A percentile compares a stretch with the other conserved stretches of the same genome.
phyloP scores from a whole-genome alignment of 2,888 invertebrate genomes.

The Limnephilus lunatus region DNA sequence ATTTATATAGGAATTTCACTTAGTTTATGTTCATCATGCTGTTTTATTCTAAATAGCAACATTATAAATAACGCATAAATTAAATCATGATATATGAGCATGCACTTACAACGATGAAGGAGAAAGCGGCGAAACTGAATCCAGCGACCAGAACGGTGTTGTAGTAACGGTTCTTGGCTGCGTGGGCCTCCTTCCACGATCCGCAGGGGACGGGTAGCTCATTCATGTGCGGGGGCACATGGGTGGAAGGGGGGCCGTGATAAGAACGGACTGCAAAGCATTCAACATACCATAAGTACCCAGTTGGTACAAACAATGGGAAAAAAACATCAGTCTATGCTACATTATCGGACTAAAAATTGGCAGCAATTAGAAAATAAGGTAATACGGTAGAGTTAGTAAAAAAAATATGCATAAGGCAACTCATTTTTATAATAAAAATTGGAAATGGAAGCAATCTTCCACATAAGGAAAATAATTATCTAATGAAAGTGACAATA shows the following conservation, averaged over 20 bases:
- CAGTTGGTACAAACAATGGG: neutral
- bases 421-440: neutral
- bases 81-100: neutral
- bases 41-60: neutral
- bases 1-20: neutral
- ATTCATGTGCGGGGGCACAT: conserved; percentile 80
- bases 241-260: conserved; percentile 40
- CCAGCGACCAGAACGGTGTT: conserved; percentile 82
- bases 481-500: conserved; percentile 8
- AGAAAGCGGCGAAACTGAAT: conserved; percentile 74
- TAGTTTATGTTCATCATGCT: neutral
- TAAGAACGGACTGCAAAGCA: conserved; percentile 54
- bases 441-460: neutral
- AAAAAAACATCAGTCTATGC: neutral
- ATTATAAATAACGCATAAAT: no score
- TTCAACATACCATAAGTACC: neutral
- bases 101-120: conserved; percentile 74
- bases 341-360: neutral
- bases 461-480: neutral
- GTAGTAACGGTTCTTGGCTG: conserved; percentile 82
- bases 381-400: neutral
- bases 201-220: conserved; percentile 88
- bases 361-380: neutral
- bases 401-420: neutral
- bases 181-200: conserved; percentile 85